Evolutionary conservation across 2,113 vertebrate genomes (phyloP).

Genomic region (Laticauda colubrina): DNA sequence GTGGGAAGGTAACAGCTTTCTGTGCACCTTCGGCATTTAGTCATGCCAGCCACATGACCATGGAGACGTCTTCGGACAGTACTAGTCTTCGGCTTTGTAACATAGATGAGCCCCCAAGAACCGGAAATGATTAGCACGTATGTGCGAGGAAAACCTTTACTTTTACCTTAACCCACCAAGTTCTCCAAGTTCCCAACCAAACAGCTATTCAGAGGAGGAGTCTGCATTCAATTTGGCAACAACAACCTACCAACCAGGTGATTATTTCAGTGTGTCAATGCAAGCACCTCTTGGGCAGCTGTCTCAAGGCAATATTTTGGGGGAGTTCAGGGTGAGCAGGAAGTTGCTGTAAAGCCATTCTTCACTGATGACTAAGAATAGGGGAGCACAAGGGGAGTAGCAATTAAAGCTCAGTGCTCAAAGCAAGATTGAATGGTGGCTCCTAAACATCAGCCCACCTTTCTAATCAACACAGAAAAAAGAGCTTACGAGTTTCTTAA

Average conservation of each 20-base stretch:
- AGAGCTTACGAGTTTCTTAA: not conserved
- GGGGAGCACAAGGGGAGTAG: not conserved
- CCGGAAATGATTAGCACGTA: too few relatives aligned
- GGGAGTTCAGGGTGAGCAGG: not conserved
- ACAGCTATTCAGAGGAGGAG: not conserved
- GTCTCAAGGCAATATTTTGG: not conserved
- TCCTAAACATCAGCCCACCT: not conserved
- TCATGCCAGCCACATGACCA: too few relatives aligned
- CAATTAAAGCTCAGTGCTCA: not conserved
- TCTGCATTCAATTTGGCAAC: not conserved
- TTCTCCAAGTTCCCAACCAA: not conserved
- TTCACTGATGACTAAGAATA: not conserved
- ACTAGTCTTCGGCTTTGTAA: too few relatives aligned
- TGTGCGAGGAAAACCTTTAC: too few relatives aligned
- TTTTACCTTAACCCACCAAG: too few relatives aligned
- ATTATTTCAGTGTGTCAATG: not conserved
- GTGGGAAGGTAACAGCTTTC: too few relatives aligned
- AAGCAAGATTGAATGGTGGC: not conserved
- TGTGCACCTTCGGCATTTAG: too few relatives aligned
- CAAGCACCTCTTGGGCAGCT: not conserved
- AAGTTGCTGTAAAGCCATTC: not conserved
- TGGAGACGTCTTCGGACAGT: too few relatives aligned
- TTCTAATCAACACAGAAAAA: not conserved
- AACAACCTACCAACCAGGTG: not conserved
- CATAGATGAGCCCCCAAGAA: too few relatives aligned